A percentile compares a stretch with the other conserved stretches of the same genome.
Conservation (phyloP, 2,113 vertebrate genomes). For the Castor canadensis region DNA sequence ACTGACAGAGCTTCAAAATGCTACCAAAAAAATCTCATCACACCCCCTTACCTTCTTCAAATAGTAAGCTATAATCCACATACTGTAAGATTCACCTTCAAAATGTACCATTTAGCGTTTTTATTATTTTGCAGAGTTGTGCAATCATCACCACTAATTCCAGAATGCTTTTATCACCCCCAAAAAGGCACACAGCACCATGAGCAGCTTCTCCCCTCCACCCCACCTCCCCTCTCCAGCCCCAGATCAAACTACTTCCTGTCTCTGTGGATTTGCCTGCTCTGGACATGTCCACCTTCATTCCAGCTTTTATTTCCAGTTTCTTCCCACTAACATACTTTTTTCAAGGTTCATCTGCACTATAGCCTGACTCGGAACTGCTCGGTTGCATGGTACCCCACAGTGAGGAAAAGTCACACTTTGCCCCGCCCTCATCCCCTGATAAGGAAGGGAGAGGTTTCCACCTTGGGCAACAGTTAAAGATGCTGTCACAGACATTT, state of each 20-base stretch:
- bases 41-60: neutral
- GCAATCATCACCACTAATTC: neutral
- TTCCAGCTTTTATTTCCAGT: no score
- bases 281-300: no score
- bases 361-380: neutral
- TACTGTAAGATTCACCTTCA: no score
- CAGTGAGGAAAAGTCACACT: no score
- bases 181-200: neutral
- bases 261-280: neutral
- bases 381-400: neutral
- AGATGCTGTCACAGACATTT: no score
- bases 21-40: neutral
- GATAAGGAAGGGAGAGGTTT: no score
- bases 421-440: no score
- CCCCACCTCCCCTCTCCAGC: neutral
- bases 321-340: neutral
- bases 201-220: neutral
- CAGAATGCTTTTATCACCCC: neutral
- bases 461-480: no score
- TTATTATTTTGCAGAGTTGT: no score
- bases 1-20: neutral
- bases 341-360: neutral
- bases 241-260: neutral
- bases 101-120: neutral
- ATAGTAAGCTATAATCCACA: neutral